Evolutionary conservation across 1,140 invertebrate species (phyloP).

Genomic region (Bombus vancouverensis): DNA sequence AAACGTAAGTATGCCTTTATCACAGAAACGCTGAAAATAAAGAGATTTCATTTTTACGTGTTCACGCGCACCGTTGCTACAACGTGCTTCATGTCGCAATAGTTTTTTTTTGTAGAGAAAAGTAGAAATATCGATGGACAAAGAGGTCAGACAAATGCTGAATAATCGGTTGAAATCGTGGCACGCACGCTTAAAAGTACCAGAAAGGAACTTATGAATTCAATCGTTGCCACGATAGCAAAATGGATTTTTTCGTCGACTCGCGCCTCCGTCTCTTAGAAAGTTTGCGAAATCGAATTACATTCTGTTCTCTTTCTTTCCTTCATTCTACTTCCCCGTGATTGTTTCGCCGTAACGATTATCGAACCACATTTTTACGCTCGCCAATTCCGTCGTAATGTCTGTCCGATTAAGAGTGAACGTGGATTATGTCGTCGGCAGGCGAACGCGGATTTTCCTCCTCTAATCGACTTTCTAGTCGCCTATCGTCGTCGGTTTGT

Average conservation of each 20-base stretch:
- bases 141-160: background rate
- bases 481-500: constrained; percentile 54
- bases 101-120: background rate
- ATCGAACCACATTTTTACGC: background rate
- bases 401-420: constrained; percentile 30
- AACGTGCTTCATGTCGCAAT: background rate
- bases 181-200: background rate
- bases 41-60: background rate
- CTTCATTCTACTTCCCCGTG: background rate
- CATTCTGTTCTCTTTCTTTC: background rate
- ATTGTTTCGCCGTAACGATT: background rate
- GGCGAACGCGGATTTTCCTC: constrained; percentile 22
- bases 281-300: constrained; percentile 12
- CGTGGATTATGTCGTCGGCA: constrained; percentile 35
- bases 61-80: background rate
- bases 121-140: background rate
- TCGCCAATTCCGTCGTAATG: background rate
- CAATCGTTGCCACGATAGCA: background rate
- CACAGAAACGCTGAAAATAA: background rate
- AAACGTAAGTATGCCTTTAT: background rate
- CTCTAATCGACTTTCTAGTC: constrained; percentile 61
- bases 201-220: constrained; percentile 15
- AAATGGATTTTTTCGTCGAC: background rate
- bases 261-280: background rate
- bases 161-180: constrained; percentile 1